Evolutionary conservation across 2,797 vertebrate genomes (phyloP), one percentile per base, ranked within the genome.

Genomic region (Sebastes kiyomatsui): DNA sequence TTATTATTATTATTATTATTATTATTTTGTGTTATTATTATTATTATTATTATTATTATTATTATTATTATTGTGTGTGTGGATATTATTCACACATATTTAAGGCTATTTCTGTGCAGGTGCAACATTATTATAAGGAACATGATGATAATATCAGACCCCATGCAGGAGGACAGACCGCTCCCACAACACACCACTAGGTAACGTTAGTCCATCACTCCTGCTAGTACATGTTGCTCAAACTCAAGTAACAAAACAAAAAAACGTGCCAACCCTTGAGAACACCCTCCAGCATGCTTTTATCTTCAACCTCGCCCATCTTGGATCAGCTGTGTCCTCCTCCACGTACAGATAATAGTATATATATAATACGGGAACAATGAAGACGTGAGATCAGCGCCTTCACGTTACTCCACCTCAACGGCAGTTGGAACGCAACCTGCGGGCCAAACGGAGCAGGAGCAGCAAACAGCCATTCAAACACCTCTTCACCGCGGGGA

Each of bases 211-310:
- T 25, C 6, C 27, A 55, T 72, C 30, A 13, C 69, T 80, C 75
- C 49, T 80, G 87, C 62, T 73, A 28, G 18, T 22, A 83, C 79
- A 25, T 42, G 83, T 77, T 32, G 20, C 22, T 28, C 1, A 18
- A 16, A 11, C 22, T 28, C 2, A 18, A 11, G 10, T 20, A 52
- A 8, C 4, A 14, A 6, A 30, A 18, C 2, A 5, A 30, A 28
- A 28, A n/a, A 20, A 35, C 10, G 3, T 22, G 60, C 59, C 72
- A 20, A 32, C 14, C 35, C 18, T 3, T 3, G 8, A 3, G 12
- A 59, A 42, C 54, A 7, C 25, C 56, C 23, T 9, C 11, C 38
- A 7, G n/a, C 30, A 38, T 25, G 30, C 28, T 23, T 32, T 54
- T 32, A 49, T 68, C 18, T 10, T 7, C 14, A 1, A 9, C 42